A percentile compares a stretch with the other conserved stretches of the same genome.
Conservation (phyloP, 2,888 invertebrate species). For the Melanophora roralis region DNA sequence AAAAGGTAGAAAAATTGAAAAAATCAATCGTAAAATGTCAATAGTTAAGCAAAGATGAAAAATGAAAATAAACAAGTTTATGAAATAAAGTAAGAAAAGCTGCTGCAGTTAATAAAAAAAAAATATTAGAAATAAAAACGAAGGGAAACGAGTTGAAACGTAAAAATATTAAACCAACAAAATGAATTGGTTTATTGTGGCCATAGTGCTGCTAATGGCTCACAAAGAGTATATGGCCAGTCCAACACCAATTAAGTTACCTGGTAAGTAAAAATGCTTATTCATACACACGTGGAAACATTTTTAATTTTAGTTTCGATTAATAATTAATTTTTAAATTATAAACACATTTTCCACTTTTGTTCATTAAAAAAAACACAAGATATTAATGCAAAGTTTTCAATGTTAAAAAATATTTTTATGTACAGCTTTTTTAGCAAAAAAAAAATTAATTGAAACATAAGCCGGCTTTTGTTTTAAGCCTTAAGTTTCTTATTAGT, state of each 20-base stretch:
- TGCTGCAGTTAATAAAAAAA: conserved; percentile 11
- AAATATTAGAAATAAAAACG: conserved; percentile 1
- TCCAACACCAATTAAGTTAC: conserved; percentile 75
- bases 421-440: conserved; percentile 16
- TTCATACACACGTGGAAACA: background rate
- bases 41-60: conserved; percentile 29
- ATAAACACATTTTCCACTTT: background rate
- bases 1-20: conserved; percentile 4
- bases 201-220: conserved; percentile 75
- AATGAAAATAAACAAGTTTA: conserved; percentile 42
- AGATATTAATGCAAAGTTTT: conserved; percentile 20
- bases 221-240: conserved; percentile 75
- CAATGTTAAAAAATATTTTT: conserved; percentile 49
- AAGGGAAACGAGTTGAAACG: conserved; percentile 26
- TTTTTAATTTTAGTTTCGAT: conserved; percentile 38
- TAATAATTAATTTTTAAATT: conserved; percentile 21
- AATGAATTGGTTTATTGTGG: conserved; percentile 76
- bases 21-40: conserved; percentile 47
- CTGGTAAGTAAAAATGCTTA: conserved; percentile 70
- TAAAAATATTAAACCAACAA: conserved; percentile 53
- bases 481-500: background rate
- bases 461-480: conserved; percentile 18
- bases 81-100: conserved; percentile 15
- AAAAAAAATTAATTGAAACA: conserved; percentile 7
- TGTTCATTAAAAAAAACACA: background rate